Base-by-base conservation (phyloP, 1,140 invertebrate genomes). In the Phocides pigmalion region DNA sequence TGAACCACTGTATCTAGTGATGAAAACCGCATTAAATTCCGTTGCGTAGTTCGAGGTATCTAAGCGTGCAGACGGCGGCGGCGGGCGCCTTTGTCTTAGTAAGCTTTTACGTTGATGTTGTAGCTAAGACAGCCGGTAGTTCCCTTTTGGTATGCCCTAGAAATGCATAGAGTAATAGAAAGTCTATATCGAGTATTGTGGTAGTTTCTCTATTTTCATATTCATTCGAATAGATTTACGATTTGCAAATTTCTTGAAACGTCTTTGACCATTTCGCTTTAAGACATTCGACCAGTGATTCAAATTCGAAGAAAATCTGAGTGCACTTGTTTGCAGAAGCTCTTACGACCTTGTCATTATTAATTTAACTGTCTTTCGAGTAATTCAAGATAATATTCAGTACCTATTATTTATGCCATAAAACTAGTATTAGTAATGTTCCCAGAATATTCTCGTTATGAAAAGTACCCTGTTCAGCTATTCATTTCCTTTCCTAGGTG, bases 401-500 rank as follows among this genome's bases (percentile, higher is more conserved):
- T n/a, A n/a, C n/a, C n/a, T n/a, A n/a, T n/a, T 6, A 8, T 1
- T 8, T 1, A 28, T 28, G 5, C 25, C 9, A 8, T 6, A 28
- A 8, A 28, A 28, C 25, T 8, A 28, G 5, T 28, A 28, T 35
- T 35, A 35, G 4, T 49, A 49, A 4, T 47, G 12, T 12, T 49
- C 20, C 32, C 32, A 14, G 16, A 37, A 39, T 20, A 53, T 39
- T 39, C 32, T 20, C 16, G 17, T 16, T 35, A 3, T n/a, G 22
- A 19, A 11, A 37, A 17, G 50, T 53, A 20, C 14, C 46, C 22
- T 32, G 25, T 17, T 39, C 39, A 53, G 50, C 35, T 39, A 19
- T 39, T 53, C 28, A 53, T 53, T 53, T 53, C 50, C 50, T 39
- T 39, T 20, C 50, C n/a, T 17, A 37, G 17, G 4, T 37, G 16